Evolutionary conservation across 2,113 vertebrate species (phyloP), one percentile per base, ranked within the genome.

Genomic region (Prinia subflava): DNA sequence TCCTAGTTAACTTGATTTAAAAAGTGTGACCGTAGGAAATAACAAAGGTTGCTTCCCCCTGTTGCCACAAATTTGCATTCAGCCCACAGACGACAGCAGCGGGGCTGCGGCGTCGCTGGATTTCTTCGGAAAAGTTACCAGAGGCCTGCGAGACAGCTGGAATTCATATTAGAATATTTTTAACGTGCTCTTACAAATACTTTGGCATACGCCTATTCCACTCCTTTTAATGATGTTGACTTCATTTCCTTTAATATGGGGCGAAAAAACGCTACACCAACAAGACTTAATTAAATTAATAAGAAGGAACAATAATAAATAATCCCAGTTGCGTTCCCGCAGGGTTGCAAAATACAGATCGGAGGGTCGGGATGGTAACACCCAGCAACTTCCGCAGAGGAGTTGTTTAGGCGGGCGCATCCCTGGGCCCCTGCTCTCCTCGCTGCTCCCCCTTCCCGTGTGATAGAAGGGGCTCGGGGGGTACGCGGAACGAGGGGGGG

Each of bases 101-200:
- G 3, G 55, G 60, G 57, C 73, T 13, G 84, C 4, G 1, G 78
- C 5, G 2, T 9, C 0, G 1, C 47, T 17, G 91, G 55, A 9
- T 89, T 87, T 87, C 89, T 90, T 31, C 0, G 12, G 71, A 83
- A 73, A 69, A 89, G 87, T 81, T 71, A 83, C 39, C 70, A 46
- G 56, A 6, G 21, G 88, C 71, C 79, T 24, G 46, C 0, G 37
- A 76, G 91, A 82, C 96, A 97, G 94, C 95, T 95, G 95, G 89
- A 76, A 95, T 92, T 95, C 89, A 55, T 94, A 91, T 92, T 55
- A 67, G 84, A 92, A 53, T 95, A 95, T 96, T 95, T 94, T 94
- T 95, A 96, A 95, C 93, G 16, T 69, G 87, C 93, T 94, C 89
- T 92, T 94, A 73, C 89, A 95, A 96, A 96, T 92, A 92, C 84